Evolutionary conservation across 2,113 vertebrate genomes (phyloP).

Genomic region (Zosterops pallidus): DNA sequence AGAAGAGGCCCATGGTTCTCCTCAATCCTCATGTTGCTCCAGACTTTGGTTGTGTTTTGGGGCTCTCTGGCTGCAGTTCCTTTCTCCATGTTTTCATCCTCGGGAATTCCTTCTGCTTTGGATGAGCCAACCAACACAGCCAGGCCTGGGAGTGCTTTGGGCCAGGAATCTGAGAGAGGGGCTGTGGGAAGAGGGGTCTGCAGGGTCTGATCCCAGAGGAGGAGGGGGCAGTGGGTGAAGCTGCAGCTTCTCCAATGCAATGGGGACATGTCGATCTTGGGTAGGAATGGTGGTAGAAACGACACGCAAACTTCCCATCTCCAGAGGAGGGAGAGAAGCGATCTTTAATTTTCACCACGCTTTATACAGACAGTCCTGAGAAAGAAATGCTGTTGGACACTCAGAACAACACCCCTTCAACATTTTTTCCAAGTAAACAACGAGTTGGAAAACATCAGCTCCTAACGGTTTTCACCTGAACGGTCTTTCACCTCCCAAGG

Average conservation of each 20-base stretch:
- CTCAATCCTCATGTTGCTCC: not conserved
- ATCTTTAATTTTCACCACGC: too few species aligned
- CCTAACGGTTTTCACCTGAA: too few species aligned
- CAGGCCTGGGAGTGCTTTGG: not conserved
- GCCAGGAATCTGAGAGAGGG: not conserved
- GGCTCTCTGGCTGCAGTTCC: not conserved
- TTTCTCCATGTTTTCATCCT: too few species aligned
- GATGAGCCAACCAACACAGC: rapidly evolving
- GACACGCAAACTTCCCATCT: too few species aligned
- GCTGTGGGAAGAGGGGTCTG: not conserved
- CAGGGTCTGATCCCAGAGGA: not conserved
- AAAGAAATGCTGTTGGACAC: too few species aligned
- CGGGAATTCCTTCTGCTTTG: not conserved
- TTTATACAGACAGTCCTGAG: too few species aligned
- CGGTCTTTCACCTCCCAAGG: too few species aligned
- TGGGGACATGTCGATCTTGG: not conserved
- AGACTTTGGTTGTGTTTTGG: not conserved
- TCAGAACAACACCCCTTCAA: too few species aligned
- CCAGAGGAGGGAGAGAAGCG: too few species aligned
- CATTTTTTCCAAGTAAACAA: too few species aligned
- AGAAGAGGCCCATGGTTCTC: not conserved
- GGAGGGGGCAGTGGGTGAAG: not conserved
- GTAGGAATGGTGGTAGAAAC: too few species aligned
- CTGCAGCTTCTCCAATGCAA: not conserved
- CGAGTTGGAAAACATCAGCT: too few species aligned